phyloP scores from a whole-genome alignment of 2,797 vertebrate species.

The Sebastolobus alascanus region DNA sequence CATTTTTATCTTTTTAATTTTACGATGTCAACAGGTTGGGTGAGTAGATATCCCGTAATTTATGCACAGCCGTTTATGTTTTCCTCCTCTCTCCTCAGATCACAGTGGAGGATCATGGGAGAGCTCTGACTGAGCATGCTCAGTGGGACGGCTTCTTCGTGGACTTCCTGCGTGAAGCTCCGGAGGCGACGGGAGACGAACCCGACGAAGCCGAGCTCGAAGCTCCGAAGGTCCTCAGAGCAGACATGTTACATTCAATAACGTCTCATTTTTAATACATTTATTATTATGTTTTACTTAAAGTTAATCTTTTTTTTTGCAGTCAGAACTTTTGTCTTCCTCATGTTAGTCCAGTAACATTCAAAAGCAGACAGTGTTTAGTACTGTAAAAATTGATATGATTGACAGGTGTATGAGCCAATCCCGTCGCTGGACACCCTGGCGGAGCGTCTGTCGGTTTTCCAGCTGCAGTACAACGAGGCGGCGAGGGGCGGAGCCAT shows the following conservation, averaged over 20 bases:
- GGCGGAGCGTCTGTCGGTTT: slow-evolving; percentile 81
- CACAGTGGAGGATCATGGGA: slow-evolving; percentile 83
- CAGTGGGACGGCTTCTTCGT: slow-evolving; percentile 84
- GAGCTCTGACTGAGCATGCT: slow-evolving; percentile 73
- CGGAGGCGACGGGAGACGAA: slow-evolving; percentile 86
- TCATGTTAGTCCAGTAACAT: too few species aligned
- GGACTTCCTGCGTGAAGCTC: slow-evolving; percentile 87
- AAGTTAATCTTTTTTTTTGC: too few species aligned
- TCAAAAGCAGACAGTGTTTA: too few species aligned
- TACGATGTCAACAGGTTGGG: too few species aligned
- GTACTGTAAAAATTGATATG: neutral
- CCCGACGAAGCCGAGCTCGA: slow-evolving; percentile 84
- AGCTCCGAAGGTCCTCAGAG: slow-evolving; percentile 78
- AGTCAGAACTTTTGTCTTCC: too few species aligned
- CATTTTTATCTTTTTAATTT: too few species aligned
- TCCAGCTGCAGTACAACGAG: slow-evolving; percentile 89
- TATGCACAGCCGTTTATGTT: too few species aligned
- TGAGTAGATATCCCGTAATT: too few species aligned
- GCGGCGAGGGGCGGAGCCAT: slow-evolving; percentile 85
- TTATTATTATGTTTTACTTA: too few species aligned
- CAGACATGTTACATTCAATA: neutral
- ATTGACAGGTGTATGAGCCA: slow-evolving; percentile 86
- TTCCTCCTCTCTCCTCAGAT: slow-evolving; percentile 66
- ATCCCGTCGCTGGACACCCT: slow-evolving; percentile 84
- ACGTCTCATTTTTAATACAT: neutral